A percentile compares a stretch with the other conserved stretches of the same genome.
These are phyloP conservation scores for Dinomys branickii DNA, from an alignment of 2,113 vertebrate species.

Conservation along the genomic window DNA sequence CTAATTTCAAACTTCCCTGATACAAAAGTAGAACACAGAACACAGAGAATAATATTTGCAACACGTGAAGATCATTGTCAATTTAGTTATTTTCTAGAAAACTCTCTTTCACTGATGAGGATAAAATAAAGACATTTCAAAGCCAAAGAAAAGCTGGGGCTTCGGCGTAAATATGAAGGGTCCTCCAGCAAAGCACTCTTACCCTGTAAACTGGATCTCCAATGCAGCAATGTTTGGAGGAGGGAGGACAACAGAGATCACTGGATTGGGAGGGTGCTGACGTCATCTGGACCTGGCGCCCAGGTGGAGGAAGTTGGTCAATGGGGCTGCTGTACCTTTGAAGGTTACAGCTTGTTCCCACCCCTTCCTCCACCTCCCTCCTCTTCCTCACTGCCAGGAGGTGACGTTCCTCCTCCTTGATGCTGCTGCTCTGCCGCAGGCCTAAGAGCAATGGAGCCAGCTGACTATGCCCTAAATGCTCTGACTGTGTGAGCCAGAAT, in stretches of 20 bases:
- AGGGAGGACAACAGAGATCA: not conserved
- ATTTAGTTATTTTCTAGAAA: not conserved
- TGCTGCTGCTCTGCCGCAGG: not conserved
- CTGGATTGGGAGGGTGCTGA: not conserved
- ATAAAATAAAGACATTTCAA: not conserved
- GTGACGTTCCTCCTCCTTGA: not conserved
- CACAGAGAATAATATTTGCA: not conserved
- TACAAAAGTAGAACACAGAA: not conserved
- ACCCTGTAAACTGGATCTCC: not conserved
- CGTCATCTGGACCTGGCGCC: not conserved
- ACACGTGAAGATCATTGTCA: not conserved
- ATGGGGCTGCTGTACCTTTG: not conserved
- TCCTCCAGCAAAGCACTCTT: not conserved
- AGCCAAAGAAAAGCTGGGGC: not conserved
- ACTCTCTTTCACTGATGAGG: not conserved
- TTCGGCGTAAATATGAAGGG: not conserved
- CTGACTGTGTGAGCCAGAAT: not conserved
- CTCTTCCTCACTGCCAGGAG: not conserved
- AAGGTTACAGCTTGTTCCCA: not conserved
- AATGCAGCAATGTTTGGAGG: not conserved
- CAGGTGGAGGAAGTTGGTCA: not conserved
- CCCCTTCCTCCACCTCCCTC: not conserved
- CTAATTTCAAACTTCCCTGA: not conserved
- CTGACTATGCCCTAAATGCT: not conserved
- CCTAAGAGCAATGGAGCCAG: not conserved